These are phyloP conservation scores for Tetramorium simillimum DNA, from an alignment of 1,140 invertebrate genomes.

Conservation along the genomic window DNA sequence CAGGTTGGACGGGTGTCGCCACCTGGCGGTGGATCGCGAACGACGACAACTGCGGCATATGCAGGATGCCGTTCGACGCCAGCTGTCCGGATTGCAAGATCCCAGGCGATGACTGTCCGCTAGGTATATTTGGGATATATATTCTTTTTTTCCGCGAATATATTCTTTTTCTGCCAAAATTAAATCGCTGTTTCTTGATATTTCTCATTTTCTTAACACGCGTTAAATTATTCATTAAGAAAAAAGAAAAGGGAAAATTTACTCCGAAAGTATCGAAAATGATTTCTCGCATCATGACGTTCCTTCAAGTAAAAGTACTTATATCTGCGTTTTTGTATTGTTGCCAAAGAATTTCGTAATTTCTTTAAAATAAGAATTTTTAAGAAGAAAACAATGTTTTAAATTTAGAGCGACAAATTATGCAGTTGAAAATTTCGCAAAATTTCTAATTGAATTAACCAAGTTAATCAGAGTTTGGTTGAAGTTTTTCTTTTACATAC, in stretches of 20 bases:
- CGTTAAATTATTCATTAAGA: background rate
- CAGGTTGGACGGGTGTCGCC: conserved; percentile 97
- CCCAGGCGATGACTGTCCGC: conserved; percentile 98
- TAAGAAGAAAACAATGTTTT: background rate
- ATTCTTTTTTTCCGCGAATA: background rate
- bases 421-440: too few species aligned
- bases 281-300: background rate
- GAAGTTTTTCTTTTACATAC: too few species aligned
- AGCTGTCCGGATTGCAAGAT: conserved; percentile 99
- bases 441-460: too few species aligned
- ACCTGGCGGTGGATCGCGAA: conserved; percentile 99
- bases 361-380: background rate
- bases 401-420: too few species aligned
- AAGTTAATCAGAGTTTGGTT: too few species aligned
- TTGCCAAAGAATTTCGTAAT: background rate
- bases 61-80: conserved; percentile 99
- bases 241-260: background rate
- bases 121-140: conserved; percentile 86
- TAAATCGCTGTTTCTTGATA: background rate
- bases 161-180: background rate
- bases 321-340: background rate
- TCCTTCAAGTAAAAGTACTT: background rate
- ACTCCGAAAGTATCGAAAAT: background rate
- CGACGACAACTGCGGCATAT: conserved; percentile 99
- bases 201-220: background rate